Conservation (phyloP, 2,797 vertebrate species). For the Pteropus rufus region DNA sequence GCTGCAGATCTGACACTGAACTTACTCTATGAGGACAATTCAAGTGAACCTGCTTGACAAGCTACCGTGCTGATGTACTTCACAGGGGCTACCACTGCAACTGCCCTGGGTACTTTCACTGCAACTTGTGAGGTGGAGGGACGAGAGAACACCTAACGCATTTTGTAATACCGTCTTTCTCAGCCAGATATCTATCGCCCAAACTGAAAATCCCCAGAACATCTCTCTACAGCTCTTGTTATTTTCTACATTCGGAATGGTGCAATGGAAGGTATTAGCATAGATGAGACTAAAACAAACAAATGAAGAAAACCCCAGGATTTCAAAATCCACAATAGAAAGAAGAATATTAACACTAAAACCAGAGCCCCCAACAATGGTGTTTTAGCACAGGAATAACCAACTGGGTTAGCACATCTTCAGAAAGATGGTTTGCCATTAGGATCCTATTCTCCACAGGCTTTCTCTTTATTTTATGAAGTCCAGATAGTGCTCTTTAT, state of each 20-base stretch:
- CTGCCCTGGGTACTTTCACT: background rate
- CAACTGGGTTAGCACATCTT: fast-evolving
- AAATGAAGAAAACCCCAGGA: background rate
- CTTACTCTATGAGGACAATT: background rate
- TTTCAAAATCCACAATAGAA: background rate
- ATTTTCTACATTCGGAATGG: background rate
- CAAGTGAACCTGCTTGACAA: background rate
- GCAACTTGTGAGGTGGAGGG: background rate
- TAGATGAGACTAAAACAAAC: background rate
- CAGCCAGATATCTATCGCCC: background rate
- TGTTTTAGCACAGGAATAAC: background rate
- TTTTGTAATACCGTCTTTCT: background rate
- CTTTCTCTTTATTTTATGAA: background rate
- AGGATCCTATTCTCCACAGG: background rate
- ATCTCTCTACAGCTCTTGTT: background rate
- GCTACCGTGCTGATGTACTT: fast-evolving
- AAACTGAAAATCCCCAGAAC: background rate
- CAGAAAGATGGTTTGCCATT: background rate
- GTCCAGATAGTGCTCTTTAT: background rate
- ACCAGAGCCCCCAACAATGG: background rate
- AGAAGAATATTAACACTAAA: background rate
- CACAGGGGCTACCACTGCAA: fast-evolving
- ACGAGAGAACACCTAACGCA: background rate
- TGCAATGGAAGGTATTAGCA: background rate
- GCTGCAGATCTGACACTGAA: background rate